Percentiles rank a stretch among this genome's conserved stretches.
phyloP scores from a whole-genome alignment of 2,113 vertebrate genomes.

The Chlorodrepanis virens region DNA sequence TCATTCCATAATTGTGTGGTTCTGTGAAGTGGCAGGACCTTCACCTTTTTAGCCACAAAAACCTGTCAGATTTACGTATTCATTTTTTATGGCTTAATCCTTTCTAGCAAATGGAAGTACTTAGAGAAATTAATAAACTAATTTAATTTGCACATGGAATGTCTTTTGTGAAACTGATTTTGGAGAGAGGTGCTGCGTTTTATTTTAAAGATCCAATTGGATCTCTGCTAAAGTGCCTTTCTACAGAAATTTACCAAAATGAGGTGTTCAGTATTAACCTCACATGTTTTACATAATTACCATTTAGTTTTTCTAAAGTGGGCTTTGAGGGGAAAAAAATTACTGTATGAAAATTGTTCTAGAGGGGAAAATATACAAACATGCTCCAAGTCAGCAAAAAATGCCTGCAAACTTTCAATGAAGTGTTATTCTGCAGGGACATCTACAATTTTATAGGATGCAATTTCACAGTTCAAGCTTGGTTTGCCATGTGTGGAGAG shows the following conservation, averaged over 20 bases:
- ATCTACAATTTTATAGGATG: conserved; percentile 15
- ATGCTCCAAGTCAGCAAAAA: conserved; percentile 45
- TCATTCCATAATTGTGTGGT: neutral
- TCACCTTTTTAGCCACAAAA: neutral
- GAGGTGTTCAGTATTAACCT: neutral
- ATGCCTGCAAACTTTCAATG: conserved; percentile 1
- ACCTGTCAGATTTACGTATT: neutral
- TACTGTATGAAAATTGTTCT: neutral
- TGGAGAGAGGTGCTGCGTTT: neutral
- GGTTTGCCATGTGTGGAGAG: conserved; percentile 15
- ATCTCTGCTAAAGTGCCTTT: neutral
- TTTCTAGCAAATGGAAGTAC: neutral
- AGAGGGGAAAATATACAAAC: conserved; percentile 8
- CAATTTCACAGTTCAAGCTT: conserved; percentile 50
- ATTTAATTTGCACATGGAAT: neutral
- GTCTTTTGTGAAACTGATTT: neutral
- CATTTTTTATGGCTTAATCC: neutral
- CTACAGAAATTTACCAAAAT: neutral
- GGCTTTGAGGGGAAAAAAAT: neutral
- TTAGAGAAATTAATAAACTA: neutral
- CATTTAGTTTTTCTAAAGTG: neutral
- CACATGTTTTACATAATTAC: neutral
- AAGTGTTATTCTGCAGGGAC: conserved; percentile 45
- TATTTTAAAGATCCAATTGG: neutral
- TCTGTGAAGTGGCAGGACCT: neutral